A percentile compares a stretch with the other conserved stretches of the same genome.
phyloP scores from a whole-genome alignment of 2,888 invertebrate genomes.

The Microctonus hyperodae region DNA sequence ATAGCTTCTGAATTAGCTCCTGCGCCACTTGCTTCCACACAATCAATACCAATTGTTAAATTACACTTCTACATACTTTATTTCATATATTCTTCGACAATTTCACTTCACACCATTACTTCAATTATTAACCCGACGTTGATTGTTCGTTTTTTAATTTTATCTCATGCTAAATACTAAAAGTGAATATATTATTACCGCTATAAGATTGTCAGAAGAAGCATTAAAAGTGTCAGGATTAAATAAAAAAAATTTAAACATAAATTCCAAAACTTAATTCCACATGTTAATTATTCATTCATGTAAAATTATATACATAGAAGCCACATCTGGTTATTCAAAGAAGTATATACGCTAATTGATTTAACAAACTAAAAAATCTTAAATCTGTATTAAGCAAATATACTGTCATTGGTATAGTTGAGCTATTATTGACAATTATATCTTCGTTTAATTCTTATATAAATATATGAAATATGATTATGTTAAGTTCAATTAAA shows the following conservation, averaged over 20 bases:
- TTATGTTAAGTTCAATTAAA: too few relatives aligned
- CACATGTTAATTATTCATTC: neutral
- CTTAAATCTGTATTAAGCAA: constrained; percentile 35
- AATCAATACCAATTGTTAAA: constrained; percentile 18
- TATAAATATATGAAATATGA: too few relatives aligned
- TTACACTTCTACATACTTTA: neutral
- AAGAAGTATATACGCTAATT: constrained; percentile 33
- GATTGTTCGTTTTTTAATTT: neutral
- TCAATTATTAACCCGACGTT: neutral
- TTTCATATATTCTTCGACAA: neutral
- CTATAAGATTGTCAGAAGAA: neutral
- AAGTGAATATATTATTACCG: neutral
- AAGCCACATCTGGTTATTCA: neutral
- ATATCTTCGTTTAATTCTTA: too few relatives aligned
- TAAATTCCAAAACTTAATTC: neutral
- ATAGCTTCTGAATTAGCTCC: constrained; percentile 37
- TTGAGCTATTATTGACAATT: constrained; percentile 34
- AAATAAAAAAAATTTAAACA: neutral
- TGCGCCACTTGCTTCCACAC: constrained; percentile 26
- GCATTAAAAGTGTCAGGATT: neutral
- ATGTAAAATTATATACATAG: neutral
- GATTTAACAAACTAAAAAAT: constrained; percentile 38
- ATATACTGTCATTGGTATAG: constrained; percentile 34
- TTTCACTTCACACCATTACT: constrained; percentile 2
- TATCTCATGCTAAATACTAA: neutral